Evolutionary conservation across 2,797 vertebrate species (phyloP), one percentile per base, ranked within the genome.

Genomic region (Danio albolineatus): DNA sequence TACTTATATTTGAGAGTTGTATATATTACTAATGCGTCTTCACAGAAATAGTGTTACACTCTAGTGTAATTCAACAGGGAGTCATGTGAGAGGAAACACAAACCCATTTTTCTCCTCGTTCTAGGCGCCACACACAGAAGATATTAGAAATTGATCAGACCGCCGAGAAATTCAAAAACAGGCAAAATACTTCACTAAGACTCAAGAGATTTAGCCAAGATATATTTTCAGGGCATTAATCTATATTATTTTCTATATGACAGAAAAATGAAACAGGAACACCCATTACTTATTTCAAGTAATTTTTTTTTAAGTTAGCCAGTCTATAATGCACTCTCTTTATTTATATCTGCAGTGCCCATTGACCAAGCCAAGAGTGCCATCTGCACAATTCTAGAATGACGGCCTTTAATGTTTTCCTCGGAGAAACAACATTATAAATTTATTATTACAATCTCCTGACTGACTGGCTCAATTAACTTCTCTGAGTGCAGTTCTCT

Each of bases 381-480:
- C 56, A 49, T 28, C 65, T 57, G 48, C 49, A 28, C 44, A 62
- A 57, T 62, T 56, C 36, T 8, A 64, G 49, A 41, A 73, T 41
- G 28, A 56, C n/a, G 14, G 9, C n/a, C 57, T 67, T 66, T 73
- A 28, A 51, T 76, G 60, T 62, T 48, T 64, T 70, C 51, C 60
- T 43, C 38, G 13, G 44, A 73, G 72, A 62, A 67, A 62, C 43
- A 81, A 62, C 39, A 44, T 66, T 75, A 73, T 78, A 76, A 36
- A 83, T 78, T 2, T 83, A 81, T 71, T 66, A 72, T 81, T 46
- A 49, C 38, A 53, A 44, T 62, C 28, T 43, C 13, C 21, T 57
- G 46, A 53, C 57, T 59, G 60, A 49, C 75, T 83, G 60, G n/a
- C 21, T 81, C 59, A 83, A 80, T 82, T 57, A 56, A 65, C 57